These are phyloP conservation scores for Pygoscelis adeliae DNA, from an alignment of 2,113 vertebrate genomes.

Conservation along the genomic window DNA sequence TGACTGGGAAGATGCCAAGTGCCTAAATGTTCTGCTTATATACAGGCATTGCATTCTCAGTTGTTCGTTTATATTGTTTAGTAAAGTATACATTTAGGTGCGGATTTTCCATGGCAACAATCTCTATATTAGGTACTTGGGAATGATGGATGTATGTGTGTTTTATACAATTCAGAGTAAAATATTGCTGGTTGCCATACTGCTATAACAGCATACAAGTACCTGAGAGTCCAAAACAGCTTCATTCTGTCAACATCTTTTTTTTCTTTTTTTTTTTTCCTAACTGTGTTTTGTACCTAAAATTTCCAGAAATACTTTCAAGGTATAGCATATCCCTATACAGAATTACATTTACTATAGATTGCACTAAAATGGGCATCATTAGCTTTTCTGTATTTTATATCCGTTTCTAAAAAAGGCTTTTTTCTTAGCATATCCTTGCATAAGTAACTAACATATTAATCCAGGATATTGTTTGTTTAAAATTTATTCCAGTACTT, in stretches of 20 bases:
- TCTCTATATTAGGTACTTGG: slow-evolving; percentile 4
- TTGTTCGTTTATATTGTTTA: slow-evolving; percentile 48
- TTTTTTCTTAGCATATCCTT: not conserved
- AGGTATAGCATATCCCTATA: not conserved
- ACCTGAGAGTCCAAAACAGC: not conserved
- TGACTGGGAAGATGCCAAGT: slow-evolving; percentile 40
- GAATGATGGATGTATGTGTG: slow-evolving; percentile 16
- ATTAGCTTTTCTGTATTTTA: not conserved
- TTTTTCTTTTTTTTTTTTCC: not conserved
- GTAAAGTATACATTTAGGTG: slow-evolving; percentile 33
- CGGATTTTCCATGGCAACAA: slow-evolving; percentile 45
- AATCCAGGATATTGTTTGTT: not conserved
- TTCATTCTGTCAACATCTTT: not conserved
- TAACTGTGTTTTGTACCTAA: not conserved
- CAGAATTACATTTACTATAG: not conserved
- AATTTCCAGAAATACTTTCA: not conserved
- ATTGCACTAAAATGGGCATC: not conserved
- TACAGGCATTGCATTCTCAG: not conserved
- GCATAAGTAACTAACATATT: not conserved
- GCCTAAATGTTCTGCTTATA: slow-evolving; percentile 12
- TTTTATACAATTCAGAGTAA: slow-evolving; percentile 18
- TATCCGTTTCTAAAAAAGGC: not conserved
- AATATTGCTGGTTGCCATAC: slow-evolving; percentile 35
- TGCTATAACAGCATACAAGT: not conserved
- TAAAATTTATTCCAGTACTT: not conserved